These are phyloP conservation scores for Altica lythri DNA, from an alignment of 2,888 invertebrate genomes.

Conservation along the genomic window DNA sequence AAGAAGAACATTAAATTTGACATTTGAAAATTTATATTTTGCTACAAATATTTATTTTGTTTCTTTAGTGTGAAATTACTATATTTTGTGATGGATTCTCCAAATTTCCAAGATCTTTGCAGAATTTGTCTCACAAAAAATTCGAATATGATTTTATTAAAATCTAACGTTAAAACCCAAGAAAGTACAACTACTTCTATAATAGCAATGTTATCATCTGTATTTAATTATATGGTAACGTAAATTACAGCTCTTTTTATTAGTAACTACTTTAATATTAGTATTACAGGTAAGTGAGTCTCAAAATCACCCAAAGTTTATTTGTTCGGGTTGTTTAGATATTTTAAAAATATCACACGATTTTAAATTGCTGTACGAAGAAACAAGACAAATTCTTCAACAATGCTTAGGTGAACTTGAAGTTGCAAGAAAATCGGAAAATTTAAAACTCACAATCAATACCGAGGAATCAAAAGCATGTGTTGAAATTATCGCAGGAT, in stretches of 20 bases:
- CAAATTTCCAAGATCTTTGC: conserved; percentile 16
- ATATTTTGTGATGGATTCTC: neutral
- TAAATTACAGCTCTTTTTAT: conserved; percentile 3
- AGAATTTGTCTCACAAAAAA: conserved; percentile 29
- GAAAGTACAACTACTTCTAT: no score
- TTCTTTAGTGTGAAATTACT: no score
- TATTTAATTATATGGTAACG: no score
- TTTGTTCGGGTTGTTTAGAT: conserved; percentile 29
- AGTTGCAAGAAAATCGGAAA: neutral
- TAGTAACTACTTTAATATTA: no score
- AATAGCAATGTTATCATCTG: no score
- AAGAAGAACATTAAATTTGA: neutral
- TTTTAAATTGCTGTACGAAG: conserved; percentile 28
- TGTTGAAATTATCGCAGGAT: conserved; percentile 43
- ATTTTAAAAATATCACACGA: conserved; percentile 27
- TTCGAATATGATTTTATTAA: conserved; percentile 21
- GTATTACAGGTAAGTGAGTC: no score
- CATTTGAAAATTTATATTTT: neutral
- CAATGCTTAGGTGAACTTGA: conserved; percentile 6
- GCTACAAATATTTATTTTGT: no score
- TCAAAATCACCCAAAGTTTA: conserved; percentile 25
- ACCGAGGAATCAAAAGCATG: neutral
- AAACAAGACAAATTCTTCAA: conserved; percentile 20
- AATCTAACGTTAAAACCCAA: no score
- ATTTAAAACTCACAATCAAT: neutral